A percentile compares a stretch with the other conserved stretches of the same genome.
phyloP scores from a whole-genome alignment of 2,113 vertebrate genomes.

The Heloderma charlesbogerti region DNA sequence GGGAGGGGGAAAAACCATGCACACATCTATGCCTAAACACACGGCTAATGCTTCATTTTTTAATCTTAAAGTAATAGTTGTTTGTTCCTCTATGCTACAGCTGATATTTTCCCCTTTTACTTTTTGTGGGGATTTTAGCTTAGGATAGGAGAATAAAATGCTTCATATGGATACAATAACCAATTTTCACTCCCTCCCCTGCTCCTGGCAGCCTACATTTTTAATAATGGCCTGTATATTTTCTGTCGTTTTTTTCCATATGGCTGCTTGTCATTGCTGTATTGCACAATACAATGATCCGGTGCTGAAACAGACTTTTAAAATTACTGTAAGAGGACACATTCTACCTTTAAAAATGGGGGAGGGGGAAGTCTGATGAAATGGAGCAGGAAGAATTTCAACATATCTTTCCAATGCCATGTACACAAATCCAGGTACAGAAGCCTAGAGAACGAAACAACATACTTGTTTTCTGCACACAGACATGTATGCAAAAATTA shows the following conservation, averaged over 20 bases:
- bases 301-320: conserved; percentile 72
- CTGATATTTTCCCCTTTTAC: conserved; percentile 62
- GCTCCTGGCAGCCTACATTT: conserved; percentile 41
- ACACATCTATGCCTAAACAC: conserved; percentile 44
- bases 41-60: conserved; percentile 51
- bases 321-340: conserved; percentile 56
- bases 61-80: conserved; percentile 53
- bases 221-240: conserved; percentile 61
- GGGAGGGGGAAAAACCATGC: conserved; percentile 51
- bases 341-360: conserved; percentile 58
- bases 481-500: conserved; percentile 22
- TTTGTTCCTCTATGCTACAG: conserved; percentile 60
- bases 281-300: conserved; percentile 78
- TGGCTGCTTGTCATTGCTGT: conserved; percentile 69
- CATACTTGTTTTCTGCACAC: conserved; percentile 67
- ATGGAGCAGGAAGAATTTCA: conserved; percentile 76
- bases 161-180: conserved; percentile 74
- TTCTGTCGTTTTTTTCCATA: conserved; percentile 59
- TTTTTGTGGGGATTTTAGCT: conserved; percentile 55
- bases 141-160: conserved; percentile 55
- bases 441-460: conserved; percentile 64
- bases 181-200: conserved; percentile 12
- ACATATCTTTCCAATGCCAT: conserved; percentile 63
- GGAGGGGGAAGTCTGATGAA: conserved; percentile 71
- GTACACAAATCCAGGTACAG: conserved; percentile 68